Evolutionary conservation across 2,888 invertebrate species (phyloP).

Genomic region (Orchesella flavescens): DNA sequence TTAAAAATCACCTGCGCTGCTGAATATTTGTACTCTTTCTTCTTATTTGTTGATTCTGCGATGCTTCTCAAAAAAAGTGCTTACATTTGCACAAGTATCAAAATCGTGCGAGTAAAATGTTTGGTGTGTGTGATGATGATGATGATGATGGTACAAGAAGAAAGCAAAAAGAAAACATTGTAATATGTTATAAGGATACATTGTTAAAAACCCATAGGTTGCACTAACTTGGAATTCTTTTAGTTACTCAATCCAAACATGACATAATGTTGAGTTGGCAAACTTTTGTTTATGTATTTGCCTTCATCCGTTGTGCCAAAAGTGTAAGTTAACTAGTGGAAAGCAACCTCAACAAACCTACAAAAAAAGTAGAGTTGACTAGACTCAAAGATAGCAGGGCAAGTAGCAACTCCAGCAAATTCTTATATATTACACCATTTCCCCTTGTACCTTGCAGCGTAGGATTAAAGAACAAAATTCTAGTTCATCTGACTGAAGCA

Average conservation of each 20-base stretch:
- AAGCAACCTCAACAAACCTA: neutral
- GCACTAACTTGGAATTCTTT: constrained; percentile 1
- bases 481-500: neutral
- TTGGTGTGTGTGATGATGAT: neutral
- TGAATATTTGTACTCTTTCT: constrained; percentile 2
- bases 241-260: constrained; percentile 51
- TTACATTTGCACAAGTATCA: constrained; percentile 43
- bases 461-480: neutral
- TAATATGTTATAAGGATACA: constrained; percentile 1
- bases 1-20: neutral
- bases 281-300: constrained; percentile 41
- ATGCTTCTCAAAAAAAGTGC: constrained; percentile 32
- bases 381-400: neutral
- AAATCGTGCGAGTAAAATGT: neutral
- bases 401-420: too few species aligned
- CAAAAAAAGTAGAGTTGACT: too few species aligned
- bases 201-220: constrained; percentile 23
- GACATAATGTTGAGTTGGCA: constrained; percentile 59
- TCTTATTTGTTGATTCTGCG: constrained; percentile 42
- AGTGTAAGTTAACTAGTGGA: neutral
- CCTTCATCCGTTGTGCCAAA: neutral
- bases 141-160: neutral
- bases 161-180: constrained; percentile 30
- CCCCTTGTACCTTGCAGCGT: neutral
- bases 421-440: neutral